Conservation (phyloP, 2,888 invertebrate genomes). For the Leptarthrus brevirostris region DNA sequence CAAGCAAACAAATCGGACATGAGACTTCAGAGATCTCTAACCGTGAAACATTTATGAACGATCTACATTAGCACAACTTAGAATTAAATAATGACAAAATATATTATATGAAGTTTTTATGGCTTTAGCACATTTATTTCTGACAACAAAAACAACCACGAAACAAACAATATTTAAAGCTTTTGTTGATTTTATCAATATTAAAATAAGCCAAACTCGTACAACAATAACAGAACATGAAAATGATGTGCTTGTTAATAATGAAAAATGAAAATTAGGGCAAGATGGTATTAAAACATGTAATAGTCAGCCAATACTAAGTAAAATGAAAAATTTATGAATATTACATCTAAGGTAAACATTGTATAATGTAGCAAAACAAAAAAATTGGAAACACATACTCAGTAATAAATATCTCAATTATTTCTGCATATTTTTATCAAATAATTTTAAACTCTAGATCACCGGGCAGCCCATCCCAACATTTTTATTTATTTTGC, state of each 20-base stretch:
- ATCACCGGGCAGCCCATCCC: slow-evolving; percentile 69
- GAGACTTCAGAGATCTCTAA: no score
- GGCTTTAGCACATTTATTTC: no score
- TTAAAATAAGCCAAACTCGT: slow-evolving; percentile 46
- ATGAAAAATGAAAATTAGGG: slow-evolving; percentile 16
- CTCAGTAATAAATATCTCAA: slow-evolving; percentile 38
- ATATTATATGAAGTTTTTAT: no score
- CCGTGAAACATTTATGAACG: no score
- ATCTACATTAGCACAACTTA: no score
- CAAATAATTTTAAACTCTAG: slow-evolving; percentile 37
- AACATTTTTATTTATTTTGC: slow-evolving; percentile 64
- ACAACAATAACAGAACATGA: slow-evolving; percentile 28
- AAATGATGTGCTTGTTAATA: slow-evolving; percentile 20
- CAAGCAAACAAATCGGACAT: no score
- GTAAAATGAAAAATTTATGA: not conserved
- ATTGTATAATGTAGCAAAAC: slow-evolving; percentile 33
- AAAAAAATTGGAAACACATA: slow-evolving; percentile 31
- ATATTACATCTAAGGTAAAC: slow-evolving; percentile 31
- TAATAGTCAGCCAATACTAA: slow-evolving; percentile 38
- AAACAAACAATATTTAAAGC: slow-evolving; percentile 45
- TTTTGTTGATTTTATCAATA: not conserved
- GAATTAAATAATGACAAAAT: no score
- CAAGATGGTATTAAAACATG: slow-evolving; percentile 8
- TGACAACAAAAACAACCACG: slow-evolving; percentile 22
- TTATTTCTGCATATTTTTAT: slow-evolving; percentile 38